These are phyloP conservation scores for Galagoides demidoff DNA, from an alignment of 2,797 vertebrate species.

Conservation along the genomic window DNA sequence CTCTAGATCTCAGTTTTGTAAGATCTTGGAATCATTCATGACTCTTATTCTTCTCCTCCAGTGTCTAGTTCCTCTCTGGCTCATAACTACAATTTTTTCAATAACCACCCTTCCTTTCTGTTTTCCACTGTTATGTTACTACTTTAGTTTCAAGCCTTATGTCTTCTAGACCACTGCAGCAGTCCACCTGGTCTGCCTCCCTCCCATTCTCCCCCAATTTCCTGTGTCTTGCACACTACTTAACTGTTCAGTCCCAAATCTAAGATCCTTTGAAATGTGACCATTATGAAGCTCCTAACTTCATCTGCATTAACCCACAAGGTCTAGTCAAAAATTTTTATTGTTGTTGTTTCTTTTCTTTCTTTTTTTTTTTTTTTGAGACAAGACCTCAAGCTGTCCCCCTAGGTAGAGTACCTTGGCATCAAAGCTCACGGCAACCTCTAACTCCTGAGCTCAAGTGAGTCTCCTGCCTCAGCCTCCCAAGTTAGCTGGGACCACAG, in stretches of 20 bases:
- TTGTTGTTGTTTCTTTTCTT: background rate
- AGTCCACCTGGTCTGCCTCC: background rate
- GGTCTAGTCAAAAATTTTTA: background rate
- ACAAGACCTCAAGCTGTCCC: no score
- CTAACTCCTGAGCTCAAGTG: no score
- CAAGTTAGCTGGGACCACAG: no score
- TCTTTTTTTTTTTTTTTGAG: no score
- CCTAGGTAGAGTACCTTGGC: no score
- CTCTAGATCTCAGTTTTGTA: background rate
- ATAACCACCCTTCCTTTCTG: background rate
- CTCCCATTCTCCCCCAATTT: background rate
- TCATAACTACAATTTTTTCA: background rate
- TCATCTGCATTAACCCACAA: background rate
- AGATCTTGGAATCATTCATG: background rate
- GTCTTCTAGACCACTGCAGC: background rate
- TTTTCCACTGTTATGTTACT: background rate
- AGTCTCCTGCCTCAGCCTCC: no score
- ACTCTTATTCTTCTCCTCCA: background rate
- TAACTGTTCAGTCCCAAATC: background rate
- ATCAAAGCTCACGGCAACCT: no score
- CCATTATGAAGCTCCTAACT: background rate
- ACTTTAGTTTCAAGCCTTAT: background rate
- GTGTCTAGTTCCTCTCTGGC: background rate
- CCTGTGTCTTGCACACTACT: background rate
- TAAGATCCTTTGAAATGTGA: conserved; percentile 17